Evolutionary conservation across 2,888 invertebrate genomes (phyloP), one percentile per base, ranked within the genome.

Genomic region (Eupithecia abbreviata): DNA sequence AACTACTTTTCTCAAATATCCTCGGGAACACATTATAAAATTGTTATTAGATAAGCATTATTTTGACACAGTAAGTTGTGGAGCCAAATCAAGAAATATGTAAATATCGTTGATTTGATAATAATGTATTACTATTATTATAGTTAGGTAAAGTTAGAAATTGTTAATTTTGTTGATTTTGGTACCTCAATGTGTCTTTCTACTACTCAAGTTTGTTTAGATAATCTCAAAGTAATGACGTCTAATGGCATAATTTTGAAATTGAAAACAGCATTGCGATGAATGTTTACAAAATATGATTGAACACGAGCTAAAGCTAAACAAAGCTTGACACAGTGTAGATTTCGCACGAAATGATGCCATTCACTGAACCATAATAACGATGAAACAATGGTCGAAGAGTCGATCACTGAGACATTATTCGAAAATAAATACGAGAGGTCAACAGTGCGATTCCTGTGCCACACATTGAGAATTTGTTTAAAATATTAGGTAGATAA

Each of bases 251-350:
- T 79, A 84, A 86, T 87, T 85, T 84, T 74, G 85, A 82, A 85
- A 85, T 84, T 83, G 84, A 80, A 71, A 75, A 80, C 82, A 76
- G 80, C 77, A 80, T 82, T 80, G 80, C 80, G 66, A 78, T 72
- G 72, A 79, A 70, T 90, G 89, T 92, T 92, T 92, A 89, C 86
- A 83, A 89, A 92, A 89, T 85, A 91, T 69, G 67, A 73, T 72
- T 69, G 81, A 80, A 86, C 91, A 89, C 90, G 90, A 84, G 90
- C 86, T 82, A 87, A 89, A 87, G 84, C 85, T 77, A 79, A 80
- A 82, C 80, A 81, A 51, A 69, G 49, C 77, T 77, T 83, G 82
- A 80, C 81, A 82, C 79, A 82, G 83, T 82, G 66, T 74, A 75
- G 62, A 78, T 78, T 77, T 78, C 81, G 77, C 74, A 55, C 69